Percentiles rank a stretch among this genome's conserved stretches.
These are phyloP conservation scores for Manduca sexta DNA, from an alignment of 1,140 invertebrate species.

Conservation along the genomic window DNA sequence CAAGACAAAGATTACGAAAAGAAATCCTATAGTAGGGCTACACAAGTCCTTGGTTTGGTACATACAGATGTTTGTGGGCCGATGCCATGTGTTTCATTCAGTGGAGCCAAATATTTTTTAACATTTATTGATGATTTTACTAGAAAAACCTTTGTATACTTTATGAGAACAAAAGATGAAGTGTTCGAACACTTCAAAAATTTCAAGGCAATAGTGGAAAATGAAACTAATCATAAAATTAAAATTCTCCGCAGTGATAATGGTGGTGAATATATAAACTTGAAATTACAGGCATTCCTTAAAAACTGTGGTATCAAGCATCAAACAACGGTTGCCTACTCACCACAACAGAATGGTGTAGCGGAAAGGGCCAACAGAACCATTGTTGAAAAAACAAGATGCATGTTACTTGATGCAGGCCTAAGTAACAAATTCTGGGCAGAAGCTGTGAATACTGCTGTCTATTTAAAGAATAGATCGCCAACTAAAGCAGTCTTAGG, in stretches of 20 bases:
- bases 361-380: constrained; percentile 44
- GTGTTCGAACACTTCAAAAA: no score
- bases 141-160: constrained; percentile 14
- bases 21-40: background rate
- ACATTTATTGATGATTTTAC: constrained; percentile 21
- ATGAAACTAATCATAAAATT: no score
- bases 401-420: constrained; percentile 20
- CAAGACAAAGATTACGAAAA: no score
- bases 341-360: constrained; percentile 38
- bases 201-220: no score
- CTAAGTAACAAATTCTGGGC: background rate
- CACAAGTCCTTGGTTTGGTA: constrained; percentile 15
- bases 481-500: constrained; percentile 15
- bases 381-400: constrained; percentile 28
- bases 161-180: constrained; percentile 4
- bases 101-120: constrained; percentile 19
- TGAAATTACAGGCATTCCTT: constrained; percentile 15
- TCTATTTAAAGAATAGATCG: constrained; percentile 4
- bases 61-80: constrained; percentile 8
- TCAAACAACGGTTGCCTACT: constrained; percentile 21
- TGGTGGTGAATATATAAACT: no score
- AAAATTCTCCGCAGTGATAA: no score
- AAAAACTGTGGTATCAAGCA: constrained; percentile 14
- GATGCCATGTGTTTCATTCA: constrained; percentile 21
- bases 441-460: constrained; percentile 6